A percentile compares a stretch with the other conserved stretches of the same genome.
Conservation (phyloP, 2,113 vertebrate species). For the Galemys pyrenaicus region DNA sequence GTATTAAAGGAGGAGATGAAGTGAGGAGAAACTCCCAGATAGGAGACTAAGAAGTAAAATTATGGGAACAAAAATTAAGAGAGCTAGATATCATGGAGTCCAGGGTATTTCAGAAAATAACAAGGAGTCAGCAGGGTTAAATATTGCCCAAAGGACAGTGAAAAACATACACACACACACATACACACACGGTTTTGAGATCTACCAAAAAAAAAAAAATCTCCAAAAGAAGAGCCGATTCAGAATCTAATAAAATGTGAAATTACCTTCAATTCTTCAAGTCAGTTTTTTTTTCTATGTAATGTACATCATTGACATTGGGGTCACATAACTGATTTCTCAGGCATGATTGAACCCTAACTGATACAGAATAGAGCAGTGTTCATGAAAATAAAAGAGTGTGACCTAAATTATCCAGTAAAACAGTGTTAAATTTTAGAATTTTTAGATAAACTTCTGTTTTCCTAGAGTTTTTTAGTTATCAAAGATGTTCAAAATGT, state of each 20-base stretch:
- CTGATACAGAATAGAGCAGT: background rate
- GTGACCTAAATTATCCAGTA: background rate
- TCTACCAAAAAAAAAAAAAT: background rate
- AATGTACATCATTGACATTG: background rate
- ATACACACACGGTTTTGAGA: background rate
- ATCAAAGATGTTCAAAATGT: background rate
- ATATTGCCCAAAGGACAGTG: background rate
- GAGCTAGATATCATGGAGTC: background rate
- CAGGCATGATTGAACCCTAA: background rate
- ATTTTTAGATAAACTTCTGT: background rate
- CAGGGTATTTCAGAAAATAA: background rate
- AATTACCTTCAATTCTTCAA: background rate
- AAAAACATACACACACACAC: too few species aligned
- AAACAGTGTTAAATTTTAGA: background rate
- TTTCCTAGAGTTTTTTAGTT: slow-evolving; percentile 4
- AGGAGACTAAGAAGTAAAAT: background rate
- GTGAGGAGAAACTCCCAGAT: background rate
- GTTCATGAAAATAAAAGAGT: background rate
- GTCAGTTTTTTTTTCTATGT: background rate
- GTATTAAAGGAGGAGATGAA: background rate
- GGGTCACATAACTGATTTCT: background rate
- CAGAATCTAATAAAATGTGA: slow-evolving; percentile 3
- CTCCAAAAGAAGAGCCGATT: background rate
- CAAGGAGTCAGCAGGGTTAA: background rate
- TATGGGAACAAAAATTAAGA: background rate